Evolutionary conservation across 2,113 vertebrate species (phyloP).

Genomic region (Barnardius zonarius): DNA sequence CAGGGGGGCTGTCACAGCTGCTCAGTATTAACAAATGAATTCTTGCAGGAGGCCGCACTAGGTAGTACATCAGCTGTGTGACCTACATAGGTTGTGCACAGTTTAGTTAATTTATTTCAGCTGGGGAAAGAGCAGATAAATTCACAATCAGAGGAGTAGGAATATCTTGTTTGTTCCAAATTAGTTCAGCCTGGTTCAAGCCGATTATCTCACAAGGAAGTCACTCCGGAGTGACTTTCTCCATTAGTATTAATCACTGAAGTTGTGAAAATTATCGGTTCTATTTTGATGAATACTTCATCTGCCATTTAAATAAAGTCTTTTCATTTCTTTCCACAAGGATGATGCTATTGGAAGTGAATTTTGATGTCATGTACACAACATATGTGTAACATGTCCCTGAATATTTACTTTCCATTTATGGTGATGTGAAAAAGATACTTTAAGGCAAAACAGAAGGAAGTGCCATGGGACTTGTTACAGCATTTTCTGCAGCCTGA

Average conservation of each 20-base stretch:
- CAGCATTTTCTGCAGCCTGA: background rate
- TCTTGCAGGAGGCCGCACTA: background rate
- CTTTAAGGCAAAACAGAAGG: background rate
- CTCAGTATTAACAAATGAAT: slow-evolving; percentile 27
- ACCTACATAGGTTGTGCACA: background rate
- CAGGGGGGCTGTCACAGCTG: background rate
- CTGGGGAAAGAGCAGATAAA: background rate
- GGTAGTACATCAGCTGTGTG: background rate
- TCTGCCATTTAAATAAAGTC: background rate
- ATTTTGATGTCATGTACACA: background rate
- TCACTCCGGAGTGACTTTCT: background rate
- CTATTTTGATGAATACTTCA: background rate
- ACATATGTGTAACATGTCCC: background rate
- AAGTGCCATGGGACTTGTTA: background rate
- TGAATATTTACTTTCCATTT: background rate
- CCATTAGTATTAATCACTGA: background rate
- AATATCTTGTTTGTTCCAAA: background rate
- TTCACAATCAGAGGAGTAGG: background rate
- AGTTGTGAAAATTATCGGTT: background rate
- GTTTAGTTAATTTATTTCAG: background rate
- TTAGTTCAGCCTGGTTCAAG: slow-evolving; percentile 6
- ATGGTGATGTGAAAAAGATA: background rate
- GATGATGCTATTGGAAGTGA: background rate
- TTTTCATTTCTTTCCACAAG: background rate
- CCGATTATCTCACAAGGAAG: background rate